A percentile compares a stretch with the other conserved stretches of the same genome.
Evolutionary conservation across 2,113 vertebrate genomes (phyloP).

Genomic region (Seriola dumerili): DNA sequence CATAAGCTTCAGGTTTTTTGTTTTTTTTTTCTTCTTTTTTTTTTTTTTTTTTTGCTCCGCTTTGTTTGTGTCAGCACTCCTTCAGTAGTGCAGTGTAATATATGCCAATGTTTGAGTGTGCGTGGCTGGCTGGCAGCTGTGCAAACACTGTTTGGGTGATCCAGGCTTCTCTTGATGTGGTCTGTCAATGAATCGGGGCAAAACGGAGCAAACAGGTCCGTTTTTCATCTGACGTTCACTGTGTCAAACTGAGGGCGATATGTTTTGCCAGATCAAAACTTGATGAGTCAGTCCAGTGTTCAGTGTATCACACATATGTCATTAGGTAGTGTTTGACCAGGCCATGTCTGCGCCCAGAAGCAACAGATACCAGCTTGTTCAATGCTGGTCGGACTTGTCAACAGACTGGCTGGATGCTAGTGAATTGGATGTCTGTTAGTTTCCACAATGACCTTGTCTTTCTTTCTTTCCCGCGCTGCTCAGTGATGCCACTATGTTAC

Average conservation of each 20-base stretch:
- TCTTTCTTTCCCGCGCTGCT: slow-evolving; percentile 2
- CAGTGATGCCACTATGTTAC: slow-evolving; percentile 33
- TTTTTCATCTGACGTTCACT: slow-evolving; percentile 58
- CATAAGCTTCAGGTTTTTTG: slow-evolving; percentile 61
- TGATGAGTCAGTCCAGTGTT: slow-evolving; percentile 39
- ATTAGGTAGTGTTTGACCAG: slow-evolving; percentile 38
- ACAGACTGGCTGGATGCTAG: slow-evolving; percentile 6
- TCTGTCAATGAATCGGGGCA: slow-evolving; percentile 61
- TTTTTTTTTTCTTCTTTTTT: too few relatives aligned
- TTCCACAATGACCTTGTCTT: slow-evolving; percentile 48
- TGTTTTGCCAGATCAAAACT: slow-evolving; percentile 47
- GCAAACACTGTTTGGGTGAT: slow-evolving; percentile 83
- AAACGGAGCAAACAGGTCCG: slow-evolving; percentile 63
- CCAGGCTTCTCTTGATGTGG: slow-evolving; percentile 78
- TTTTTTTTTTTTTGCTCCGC: slow-evolving; percentile 39
- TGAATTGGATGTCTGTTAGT: slow-evolving; percentile 30
- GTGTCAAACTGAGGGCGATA: slow-evolving; percentile 42
- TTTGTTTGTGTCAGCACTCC: slow-evolving; percentile 73
- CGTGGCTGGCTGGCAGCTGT: slow-evolving; percentile 82
- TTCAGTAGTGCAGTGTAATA: slow-evolving; percentile 71
- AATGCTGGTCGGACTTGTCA: slow-evolving; percentile 39
- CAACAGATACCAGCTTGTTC: slow-evolving; percentile 34
- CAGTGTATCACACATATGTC: slow-evolving; percentile 26
- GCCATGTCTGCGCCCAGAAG: slow-evolving; percentile 36
- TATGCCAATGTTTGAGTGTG: slow-evolving; percentile 69